A percentile compares a stretch with the other conserved stretches of the same genome.
These are phyloP conservation scores for Dufourea novaeangliae DNA, from an alignment of 1,140 invertebrate genomes.

Conservation along the genomic window DNA sequence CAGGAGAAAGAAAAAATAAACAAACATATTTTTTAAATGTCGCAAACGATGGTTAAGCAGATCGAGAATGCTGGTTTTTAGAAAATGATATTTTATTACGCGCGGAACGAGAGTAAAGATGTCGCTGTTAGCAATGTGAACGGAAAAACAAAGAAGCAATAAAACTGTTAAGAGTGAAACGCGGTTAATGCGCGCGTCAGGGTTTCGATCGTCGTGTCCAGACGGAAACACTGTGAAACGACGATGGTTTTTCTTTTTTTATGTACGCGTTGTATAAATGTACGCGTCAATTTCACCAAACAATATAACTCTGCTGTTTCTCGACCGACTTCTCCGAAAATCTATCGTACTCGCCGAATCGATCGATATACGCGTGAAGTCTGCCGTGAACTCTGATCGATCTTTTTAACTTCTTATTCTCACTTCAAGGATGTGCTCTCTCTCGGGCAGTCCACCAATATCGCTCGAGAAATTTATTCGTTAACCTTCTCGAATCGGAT, in stretches of 20 bases:
- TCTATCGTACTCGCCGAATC: neutral
- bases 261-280: neutral
- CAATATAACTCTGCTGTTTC: constrained; percentile 19
- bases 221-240: constrained; percentile 4
- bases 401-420: neutral
- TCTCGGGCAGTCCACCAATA: neutral
- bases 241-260: neutral
- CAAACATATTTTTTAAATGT: constrained; percentile 20
- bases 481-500: neutral
- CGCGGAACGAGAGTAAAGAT: neutral
- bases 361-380: constrained; percentile 7
- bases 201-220: neutral
- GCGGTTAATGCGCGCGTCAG: neutral
- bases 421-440: neutral
- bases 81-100: constrained; percentile 56
- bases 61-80: constrained; percentile 6
- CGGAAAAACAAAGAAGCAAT: constrained; percentile 19
- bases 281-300: constrained; percentile 1
- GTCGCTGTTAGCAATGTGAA: neutral
- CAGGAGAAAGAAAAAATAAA: constrained; percentile 1
- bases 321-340: constrained; percentile 14
- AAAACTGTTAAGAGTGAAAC: constrained; percentile 39
- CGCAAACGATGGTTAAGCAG: neutral
- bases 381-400: constrained; percentile 5
- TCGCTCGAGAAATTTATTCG: neutral